Conservation (phyloP, 1,140 invertebrate species). For the Anoplophora glabripennis region DNA sequence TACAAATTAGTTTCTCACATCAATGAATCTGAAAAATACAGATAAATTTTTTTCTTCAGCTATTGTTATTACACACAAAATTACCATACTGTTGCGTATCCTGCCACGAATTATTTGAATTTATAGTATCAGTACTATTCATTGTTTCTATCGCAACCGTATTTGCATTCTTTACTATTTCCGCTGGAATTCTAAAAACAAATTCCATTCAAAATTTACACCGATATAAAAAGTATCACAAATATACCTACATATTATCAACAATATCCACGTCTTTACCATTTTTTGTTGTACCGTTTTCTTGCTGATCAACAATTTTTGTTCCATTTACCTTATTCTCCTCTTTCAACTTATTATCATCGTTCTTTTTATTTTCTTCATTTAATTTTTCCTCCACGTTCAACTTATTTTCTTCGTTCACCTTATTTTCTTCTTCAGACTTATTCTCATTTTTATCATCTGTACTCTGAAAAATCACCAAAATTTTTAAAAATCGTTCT, state of each 20-base stretch:
- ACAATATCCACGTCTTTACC: constrained; percentile 43
- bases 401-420: constrained; percentile 4
- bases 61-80: constrained; percentile 42
- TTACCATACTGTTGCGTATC: constrained; percentile 45
- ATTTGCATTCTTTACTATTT: constrained; percentile 58
- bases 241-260: constrained; percentile 47
- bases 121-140: constrained; percentile 50
- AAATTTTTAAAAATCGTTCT: not conserved
- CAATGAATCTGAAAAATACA: constrained; percentile 41
- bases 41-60: constrained; percentile 33
- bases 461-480: constrained; percentile 30
- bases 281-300: constrained; percentile 45
- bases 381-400: no score
- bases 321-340: constrained; percentile 46
- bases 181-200: constrained; percentile 49
- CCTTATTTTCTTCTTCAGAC: constrained; percentile 33
- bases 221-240: not conserved
- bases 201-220: not conserved
- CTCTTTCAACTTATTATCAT: constrained; percentile 33
- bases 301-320: constrained; percentile 33
- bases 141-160: constrained; percentile 48
- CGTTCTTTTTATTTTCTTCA: no score
- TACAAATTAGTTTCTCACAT: constrained; percentile 28
- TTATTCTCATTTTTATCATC: constrained; percentile 47
- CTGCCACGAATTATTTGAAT: constrained; percentile 51